These are phyloP conservation scores for Sipunculus nudus DNA, from an alignment of 2,888 invertebrate genomes.

Conservation along the genomic window DNA sequence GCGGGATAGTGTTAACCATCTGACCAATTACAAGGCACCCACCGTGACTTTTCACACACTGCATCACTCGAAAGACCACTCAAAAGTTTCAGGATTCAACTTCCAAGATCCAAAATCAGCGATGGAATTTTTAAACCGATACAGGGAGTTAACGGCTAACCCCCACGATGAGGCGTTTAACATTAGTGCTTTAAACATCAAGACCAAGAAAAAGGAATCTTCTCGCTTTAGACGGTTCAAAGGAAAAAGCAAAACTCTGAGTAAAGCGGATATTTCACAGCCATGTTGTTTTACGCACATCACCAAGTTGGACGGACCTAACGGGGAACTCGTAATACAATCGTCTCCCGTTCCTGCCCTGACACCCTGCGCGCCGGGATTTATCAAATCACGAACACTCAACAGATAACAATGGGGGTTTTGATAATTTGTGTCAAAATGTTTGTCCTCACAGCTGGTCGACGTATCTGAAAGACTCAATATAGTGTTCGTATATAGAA, in stretches of 20 bases:
- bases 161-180: constrained; percentile 82
- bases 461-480: no score
- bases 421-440: no score
- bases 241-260: constrained; percentile 71
- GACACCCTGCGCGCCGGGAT: no score
- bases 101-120: constrained; percentile 81
- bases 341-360: no score
- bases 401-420: no score
- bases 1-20: constrained; percentile 82
- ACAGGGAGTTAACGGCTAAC: constrained; percentile 76
- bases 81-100: constrained; percentile 80
- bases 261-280: constrained; percentile 83
- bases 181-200: constrained; percentile 67
- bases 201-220: constrained; percentile 51
- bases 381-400: no score
- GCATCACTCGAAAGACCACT: constrained; percentile 81
- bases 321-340: no score
- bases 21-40: constrained; percentile 77
- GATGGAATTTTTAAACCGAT: constrained; percentile 70
- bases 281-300: constrained; percentile 88
- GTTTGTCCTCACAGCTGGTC: no score
- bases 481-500: no score
- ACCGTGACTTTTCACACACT: constrained; percentile 80
- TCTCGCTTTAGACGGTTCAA: constrained; percentile 65
- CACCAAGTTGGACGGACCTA: constrained; percentile 74